Evolutionary conservation across 2,888 invertebrate genomes (phyloP), one percentile per base, ranked within the genome.

Genomic region (Megaustenia siamemsis): DNA sequence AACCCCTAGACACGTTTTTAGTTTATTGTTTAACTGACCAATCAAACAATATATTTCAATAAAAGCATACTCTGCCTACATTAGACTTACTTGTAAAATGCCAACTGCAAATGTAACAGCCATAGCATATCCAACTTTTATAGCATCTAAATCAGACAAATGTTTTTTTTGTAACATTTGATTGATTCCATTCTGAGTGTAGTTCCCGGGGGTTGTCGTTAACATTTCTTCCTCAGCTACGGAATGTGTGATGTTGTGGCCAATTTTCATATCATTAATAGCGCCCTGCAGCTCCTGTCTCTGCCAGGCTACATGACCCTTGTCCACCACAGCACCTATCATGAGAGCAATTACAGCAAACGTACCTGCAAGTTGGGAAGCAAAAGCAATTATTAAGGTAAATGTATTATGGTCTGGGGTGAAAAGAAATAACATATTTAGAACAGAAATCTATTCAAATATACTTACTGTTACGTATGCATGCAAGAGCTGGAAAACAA

Each of bases 341-440:
- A 98, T 98, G 86, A 98, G 95, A 93, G 97, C 97, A 66, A 97
- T 96, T 0, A 98, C 96, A 0, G 98, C 98, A 94, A 95, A 95
- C 8, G 95, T 95, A 45, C 95, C 95, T 94, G 87, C 32, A 73
- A 69, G 38, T 38, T 38, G 71, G n/a, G 18, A 69, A 71, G 28
- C n/a, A 69, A 28, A 28, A 28, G n/a, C 28, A 60, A 60, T 4
- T 10, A 53, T 18, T n/a, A n/a, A n/a, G n/a, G n/a, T n/a, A n/a
- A n/a, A n/a, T n/a, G n/a, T n/a, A n/a, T n/a, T n/a, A n/a, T n/a
- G n/a, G n/a, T n/a, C n/a, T n/a, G n/a, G n/a, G n/a, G n/a, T n/a
- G n/a, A n/a, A n/a, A n/a, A n/a, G n/a, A n/a, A n/a, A n/a, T n/a
- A n/a, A n/a, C n/a, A n/a, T n/a, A n/a, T n/a, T n/a, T n/a, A n/a